Evolutionary conservation across 2,888 invertebrate genomes (phyloP), one percentile per base, ranked within the genome.

Genomic region (Melanotus villosus): DNA sequence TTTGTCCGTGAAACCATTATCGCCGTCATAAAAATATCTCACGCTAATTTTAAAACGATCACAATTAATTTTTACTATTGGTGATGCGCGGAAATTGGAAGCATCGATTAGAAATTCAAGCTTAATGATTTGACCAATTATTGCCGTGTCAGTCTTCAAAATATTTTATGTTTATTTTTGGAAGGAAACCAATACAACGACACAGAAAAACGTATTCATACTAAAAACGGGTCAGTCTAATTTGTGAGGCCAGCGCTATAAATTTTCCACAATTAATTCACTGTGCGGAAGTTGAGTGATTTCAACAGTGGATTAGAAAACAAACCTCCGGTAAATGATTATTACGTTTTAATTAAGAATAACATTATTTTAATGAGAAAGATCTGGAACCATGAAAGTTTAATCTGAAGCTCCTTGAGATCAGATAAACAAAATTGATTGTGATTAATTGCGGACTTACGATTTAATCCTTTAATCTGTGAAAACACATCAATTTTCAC

Each of bases 271-370:
- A n/a, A n/a, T n/a, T n/a, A n/a, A n/a, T n/a, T 26, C 32, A 18
- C 30, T 14, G 10, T 32, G 10, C 32, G 52, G 52, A 52, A 52
- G 52, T 18, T 26, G 9, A 16, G 32, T 32, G 34, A 52, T 18
- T 32, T 52, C 32, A 32, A 52, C 18, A 9, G 26, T 32, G 18
- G 52, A 32, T 52, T 52, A 52, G 52, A 52, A 47, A 52, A 32
- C 52, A 32, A 52, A 50, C 50, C 43, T 50, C 12, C 32, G 16
- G n/a, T 52, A 52, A 52, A 32, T 19, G 52, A 30, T 18, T 2
- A 14, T 30, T 32, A 12, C 32, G 14, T 16, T 52, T 52, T 52
- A 52, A 32, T 52, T 52, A 16, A 52, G 32, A 52, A 18, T 6
- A 30, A 10, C 26, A 30, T 26, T 2, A 5, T 10, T 26, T 26